phyloP scores from a whole-genome alignment of 2,888 invertebrate species.

The Eupithecia insigniata region DNA sequence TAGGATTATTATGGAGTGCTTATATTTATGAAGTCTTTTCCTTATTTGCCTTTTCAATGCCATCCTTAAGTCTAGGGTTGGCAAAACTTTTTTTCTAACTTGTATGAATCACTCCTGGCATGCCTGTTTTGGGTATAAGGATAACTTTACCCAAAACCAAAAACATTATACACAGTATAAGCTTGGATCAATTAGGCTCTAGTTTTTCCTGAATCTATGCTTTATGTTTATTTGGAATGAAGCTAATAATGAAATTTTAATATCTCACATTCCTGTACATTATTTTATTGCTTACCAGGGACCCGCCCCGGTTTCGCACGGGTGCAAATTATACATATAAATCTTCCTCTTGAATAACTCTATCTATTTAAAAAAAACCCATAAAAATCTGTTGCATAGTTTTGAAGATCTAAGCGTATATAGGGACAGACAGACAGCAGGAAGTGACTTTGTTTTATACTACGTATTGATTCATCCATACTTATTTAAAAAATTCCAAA shows the following conservation, averaged over 20 bases:
- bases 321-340: too few relatives aligned
- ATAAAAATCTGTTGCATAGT: too few relatives aligned
- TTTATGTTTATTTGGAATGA: background rate
- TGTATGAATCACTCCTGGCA: background rate
- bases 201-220: background rate
- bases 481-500: too few relatives aligned
- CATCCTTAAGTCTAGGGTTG: background rate
- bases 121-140: background rate
- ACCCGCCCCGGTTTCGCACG: too few relatives aligned
- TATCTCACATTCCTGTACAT: too few relatives aligned
- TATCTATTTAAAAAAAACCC: too few relatives aligned
- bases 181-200: background rate
- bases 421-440: too few relatives aligned
- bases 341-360: too few relatives aligned
- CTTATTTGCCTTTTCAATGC: slow-evolving; percentile 5
- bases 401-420: too few relatives aligned
- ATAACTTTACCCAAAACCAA: background rate
- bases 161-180: background rate
- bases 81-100: background rate
- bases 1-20: background rate
- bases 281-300: too few relatives aligned
- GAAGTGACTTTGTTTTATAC: too few relatives aligned
- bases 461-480: too few relatives aligned
- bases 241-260: background rate
- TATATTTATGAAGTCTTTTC: background rate